phyloP scores from a whole-genome alignment of 2,888 invertebrate species.

The Acronicta leporina region DNA sequence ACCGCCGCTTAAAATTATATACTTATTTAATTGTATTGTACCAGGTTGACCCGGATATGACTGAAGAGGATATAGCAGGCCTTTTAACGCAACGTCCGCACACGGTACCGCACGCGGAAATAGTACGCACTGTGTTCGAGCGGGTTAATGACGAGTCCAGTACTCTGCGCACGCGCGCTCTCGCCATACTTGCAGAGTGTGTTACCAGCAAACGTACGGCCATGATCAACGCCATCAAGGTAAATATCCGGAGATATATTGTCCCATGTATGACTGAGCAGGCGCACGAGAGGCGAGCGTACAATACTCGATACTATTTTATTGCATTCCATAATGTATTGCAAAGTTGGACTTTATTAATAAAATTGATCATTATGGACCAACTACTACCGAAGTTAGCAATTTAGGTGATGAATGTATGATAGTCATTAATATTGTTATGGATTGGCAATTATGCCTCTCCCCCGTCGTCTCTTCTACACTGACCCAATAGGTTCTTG shows the following conservation, averaged over 20 bases:
- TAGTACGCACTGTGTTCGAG: slow-evolving; percentile 86
- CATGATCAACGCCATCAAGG: slow-evolving; percentile 69
- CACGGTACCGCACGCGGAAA: slow-evolving; percentile 68
- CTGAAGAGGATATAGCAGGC: slow-evolving; percentile 67
- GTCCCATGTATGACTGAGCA: background rate
- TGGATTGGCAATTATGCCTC: too few species aligned
- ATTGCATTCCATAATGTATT: too few species aligned
- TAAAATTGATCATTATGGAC: too few species aligned
- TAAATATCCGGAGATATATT: slow-evolving; percentile 23
- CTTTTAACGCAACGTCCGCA: slow-evolving; percentile 68
- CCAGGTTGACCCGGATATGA: slow-evolving; percentile 59
- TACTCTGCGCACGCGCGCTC: slow-evolving; percentile 90
- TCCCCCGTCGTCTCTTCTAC: too few species aligned
- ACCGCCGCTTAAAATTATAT: too few species aligned
- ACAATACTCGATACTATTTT: too few species aligned
- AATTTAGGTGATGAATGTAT: too few species aligned
- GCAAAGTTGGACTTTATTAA: too few species aligned
- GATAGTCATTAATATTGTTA: too few species aligned
- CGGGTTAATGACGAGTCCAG: slow-evolving; percentile 89
- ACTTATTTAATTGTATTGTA: slow-evolving; percentile 7
- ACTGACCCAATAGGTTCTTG: too few species aligned
- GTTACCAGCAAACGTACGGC: slow-evolving; percentile 70
- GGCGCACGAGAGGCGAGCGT: background rate
- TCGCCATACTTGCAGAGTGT: slow-evolving; percentile 87
- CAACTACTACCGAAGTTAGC: too few species aligned